Evolutionary conservation across 2,797 vertebrate genomes (phyloP).

Genomic region (Ataeniobius toweri): DNA sequence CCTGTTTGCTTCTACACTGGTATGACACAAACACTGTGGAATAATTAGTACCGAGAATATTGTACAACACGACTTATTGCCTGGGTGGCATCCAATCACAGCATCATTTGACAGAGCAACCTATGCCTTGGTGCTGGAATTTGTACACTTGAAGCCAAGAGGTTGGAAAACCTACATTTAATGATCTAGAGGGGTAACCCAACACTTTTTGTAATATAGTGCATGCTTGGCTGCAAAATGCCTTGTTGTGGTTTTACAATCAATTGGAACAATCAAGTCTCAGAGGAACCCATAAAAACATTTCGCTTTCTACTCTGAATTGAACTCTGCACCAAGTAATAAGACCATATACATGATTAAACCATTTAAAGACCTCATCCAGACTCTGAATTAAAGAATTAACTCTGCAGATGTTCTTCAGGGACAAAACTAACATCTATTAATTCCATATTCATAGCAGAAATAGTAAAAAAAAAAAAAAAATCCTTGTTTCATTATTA

Average conservation of each 20-base stretch:
- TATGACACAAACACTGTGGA: not conserved
- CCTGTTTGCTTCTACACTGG: not conserved
- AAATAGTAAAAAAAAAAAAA: slow-evolving; percentile 11
- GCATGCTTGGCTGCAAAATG: not conserved
- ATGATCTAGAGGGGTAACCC: not conserved
- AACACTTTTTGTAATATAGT: not conserved
- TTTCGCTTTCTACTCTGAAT: not conserved
- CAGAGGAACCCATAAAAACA: not conserved
- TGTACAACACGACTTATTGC: not conserved
- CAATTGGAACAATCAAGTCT: not conserved
- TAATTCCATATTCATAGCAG: slow-evolving; percentile 22
- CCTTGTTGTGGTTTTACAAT: not conserved
- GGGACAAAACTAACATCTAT: slow-evolving; percentile 3
- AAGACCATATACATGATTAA: slow-evolving; percentile 14
- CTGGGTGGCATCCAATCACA: not conserved
- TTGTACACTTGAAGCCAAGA: not conserved
- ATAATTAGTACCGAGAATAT: not conserved
- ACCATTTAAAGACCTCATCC: slow-evolving; percentile 20
- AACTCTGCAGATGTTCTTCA: slow-evolving; percentile 28
- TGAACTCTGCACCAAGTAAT: slow-evolving; percentile 13
- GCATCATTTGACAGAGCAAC: not conserved
- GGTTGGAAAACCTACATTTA: not conserved
- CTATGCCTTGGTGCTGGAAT: not conserved
- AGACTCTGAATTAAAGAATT: slow-evolving; percentile 9
- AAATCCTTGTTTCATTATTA: slow-evolving; percentile 3